Percentiles rank a stretch among this genome's conserved stretches.
Conservation (phyloP, 2,888 invertebrate genomes). For the Drosophila glabriapex region DNA sequence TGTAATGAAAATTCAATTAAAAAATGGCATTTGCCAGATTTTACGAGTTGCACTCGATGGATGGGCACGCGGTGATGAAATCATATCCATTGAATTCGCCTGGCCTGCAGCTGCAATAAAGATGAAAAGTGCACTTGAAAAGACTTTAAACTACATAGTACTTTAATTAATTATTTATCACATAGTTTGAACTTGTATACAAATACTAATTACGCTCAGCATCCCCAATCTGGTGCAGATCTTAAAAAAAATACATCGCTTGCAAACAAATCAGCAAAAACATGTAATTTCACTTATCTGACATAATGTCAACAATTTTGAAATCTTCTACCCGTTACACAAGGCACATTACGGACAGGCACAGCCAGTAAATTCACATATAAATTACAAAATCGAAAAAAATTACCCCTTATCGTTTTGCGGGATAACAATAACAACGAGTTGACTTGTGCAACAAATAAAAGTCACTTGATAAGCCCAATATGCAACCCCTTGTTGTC, state of each 20-base stretch:
- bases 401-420: slow-evolving; percentile 59
- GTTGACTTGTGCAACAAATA: slow-evolving; percentile 76
- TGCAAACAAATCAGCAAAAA: slow-evolving; percentile 64
- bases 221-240: not conserved
- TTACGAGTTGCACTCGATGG: slow-evolving; percentile 47
- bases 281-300: slow-evolving; percentile 80
- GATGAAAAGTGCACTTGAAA: not conserved
- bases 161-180: slow-evolving; percentile 32
- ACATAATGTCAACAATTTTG: slow-evolving; percentile 74
- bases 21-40: slow-evolving; percentile 77
- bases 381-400: slow-evolving; percentile 69
- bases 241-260: slow-evolving; percentile 12
- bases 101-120: slow-evolving; percentile 7
- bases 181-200: slow-evolving; percentile 14
- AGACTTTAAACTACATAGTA: slow-evolving; percentile 27
- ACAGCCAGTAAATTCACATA: slow-evolving; percentile 69
- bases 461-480: slow-evolving; percentile 75
- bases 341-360: slow-evolving; percentile 41
- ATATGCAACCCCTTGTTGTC: slow-evolving; percentile 68
- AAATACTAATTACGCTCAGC: slow-evolving; percentile 9
- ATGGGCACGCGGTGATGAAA: slow-evolving; percentile 29
- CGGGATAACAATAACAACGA: slow-evolving; percentile 53
- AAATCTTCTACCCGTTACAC: slow-evolving; percentile 56
- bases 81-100: slow-evolving; percentile 9
- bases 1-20: slow-evolving; percentile 80